Evolutionary conservation across 2,113 vertebrate genomes (phyloP), one percentile per base, ranked within the genome.

Genomic region (Porphyrio hochstetteri): DNA sequence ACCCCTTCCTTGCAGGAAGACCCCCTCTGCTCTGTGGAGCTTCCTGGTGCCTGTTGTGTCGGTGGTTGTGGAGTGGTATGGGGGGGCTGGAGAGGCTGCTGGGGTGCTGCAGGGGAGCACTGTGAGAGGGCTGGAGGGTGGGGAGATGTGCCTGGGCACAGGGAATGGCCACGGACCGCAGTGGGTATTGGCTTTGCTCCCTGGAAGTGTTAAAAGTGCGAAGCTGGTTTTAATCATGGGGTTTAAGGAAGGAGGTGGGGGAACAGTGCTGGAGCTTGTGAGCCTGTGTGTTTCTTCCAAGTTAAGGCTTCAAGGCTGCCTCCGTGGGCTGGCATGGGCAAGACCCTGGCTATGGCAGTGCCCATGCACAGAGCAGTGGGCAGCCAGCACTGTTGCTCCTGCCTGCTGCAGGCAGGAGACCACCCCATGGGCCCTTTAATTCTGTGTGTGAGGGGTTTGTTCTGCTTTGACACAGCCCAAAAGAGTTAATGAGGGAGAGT

Each of bases 281-380:
- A 46, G 46, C 17, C 21, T 0, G 0, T 1, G 5, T 40, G 11
- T 40, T 57, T 59, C 0, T 1, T 15, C 5, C 13, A 48, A 35
- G 60, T 52, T 25, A 12, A 23, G 69, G 42, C 21, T 52, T 10
- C 0, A 31, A 50, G 53, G 68, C 68, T 59, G 42, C 60, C 48
- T 53, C 7, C 0, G 1, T 46, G 11, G 31, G 20, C 20, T 38
- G 74, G 74, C 2, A 0, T 4, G 16, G 9, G 25, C 4, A 6
- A 64, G 40, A 29, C 10, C 24, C 38, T 1, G 24, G 67, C 13
- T 78, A 10, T 19, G 4, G 2, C 31, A 1, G 4, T 40, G 81
- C 70, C 76, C 44, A 18, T 18, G 17, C 44, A 44, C 44, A 44
- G 44, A 44, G 44, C 44, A 18, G 21, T 48, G 48, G 21, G 48